Evolutionary conservation across 2,888 invertebrate genomes (phyloP).

Genomic region (Heliconius charithonia): DNA sequence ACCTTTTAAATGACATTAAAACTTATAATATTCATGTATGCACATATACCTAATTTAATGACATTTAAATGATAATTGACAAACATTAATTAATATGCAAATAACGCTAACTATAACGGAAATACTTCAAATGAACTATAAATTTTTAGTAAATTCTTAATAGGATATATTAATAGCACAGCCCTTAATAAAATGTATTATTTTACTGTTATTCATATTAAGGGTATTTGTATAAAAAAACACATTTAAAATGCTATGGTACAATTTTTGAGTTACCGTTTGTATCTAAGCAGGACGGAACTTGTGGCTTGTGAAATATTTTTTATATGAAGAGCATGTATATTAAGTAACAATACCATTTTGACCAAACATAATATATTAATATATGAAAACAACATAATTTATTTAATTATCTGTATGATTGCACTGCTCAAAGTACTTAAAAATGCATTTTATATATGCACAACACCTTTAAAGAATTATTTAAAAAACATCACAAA

Average conservation of each 20-base stretch:
- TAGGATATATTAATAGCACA: not conserved
- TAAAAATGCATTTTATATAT: not conserved
- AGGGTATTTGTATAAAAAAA: not conserved
- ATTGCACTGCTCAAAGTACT: not conserved
- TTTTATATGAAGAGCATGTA: constrained; percentile 11
- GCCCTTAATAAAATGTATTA: constrained; percentile 1
- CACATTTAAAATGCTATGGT: not conserved
- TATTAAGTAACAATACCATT: constrained; percentile 17
- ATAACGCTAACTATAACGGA: not conserved
- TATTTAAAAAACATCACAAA: not conserved
- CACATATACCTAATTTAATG: not conserved
- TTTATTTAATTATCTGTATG: not conserved
- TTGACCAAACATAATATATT: constrained; percentile 24
- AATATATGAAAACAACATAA: not conserved
- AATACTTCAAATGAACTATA: not conserved
- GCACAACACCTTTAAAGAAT: not conserved
- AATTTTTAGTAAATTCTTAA: not conserved
- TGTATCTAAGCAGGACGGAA: constrained; percentile 38
- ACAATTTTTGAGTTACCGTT: constrained; percentile 40
- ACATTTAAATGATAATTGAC: not conserved
- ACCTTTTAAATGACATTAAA: not conserved
- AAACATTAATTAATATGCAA: not conserved
- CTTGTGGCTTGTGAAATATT: constrained; percentile 15
- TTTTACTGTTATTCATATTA: not conserved
- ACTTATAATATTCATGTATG: not conserved